phyloP scores from a whole-genome alignment of 2,888 invertebrate species.

The Amiota mariae region DNA sequence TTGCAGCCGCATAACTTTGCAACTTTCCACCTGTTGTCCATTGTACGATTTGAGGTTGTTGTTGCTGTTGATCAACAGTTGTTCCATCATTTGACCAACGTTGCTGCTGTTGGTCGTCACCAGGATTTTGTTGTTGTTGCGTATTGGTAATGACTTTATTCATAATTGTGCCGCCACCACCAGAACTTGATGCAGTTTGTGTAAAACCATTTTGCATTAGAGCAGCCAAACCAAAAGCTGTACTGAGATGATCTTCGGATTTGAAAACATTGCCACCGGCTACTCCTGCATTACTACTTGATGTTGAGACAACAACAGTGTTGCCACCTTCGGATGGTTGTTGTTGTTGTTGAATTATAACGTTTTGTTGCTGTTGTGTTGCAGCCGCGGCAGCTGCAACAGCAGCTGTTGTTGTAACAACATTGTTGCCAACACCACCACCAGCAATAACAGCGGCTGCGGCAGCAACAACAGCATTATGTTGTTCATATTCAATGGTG shows the following conservation, averaged over 20 bases:
- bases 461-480: constrained; percentile 57
- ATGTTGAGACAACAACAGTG: constrained; percentile 63
- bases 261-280: constrained; percentile 75
- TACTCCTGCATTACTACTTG: constrained; percentile 49
- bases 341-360: constrained; percentile 57
- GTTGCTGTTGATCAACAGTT: constrained; percentile 50
- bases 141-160: constrained; percentile 61
- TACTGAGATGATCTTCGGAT: constrained; percentile 82
- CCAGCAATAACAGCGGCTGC: constrained; percentile 44
- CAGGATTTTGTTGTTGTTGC: constrained; percentile 54
- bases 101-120: constrained; percentile 60
- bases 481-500: constrained; percentile 73
- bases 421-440: constrained; percentile 47
- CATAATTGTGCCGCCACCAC: constrained; percentile 75
- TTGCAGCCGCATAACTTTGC: constrained; percentile 77
- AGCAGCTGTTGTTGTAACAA: constrained; percentile 59
- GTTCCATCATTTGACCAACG: constrained; percentile 59
- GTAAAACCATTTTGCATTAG: constrained; percentile 79
- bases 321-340: constrained; percentile 57
- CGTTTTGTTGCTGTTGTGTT: constrained; percentile 54
- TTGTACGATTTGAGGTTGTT: constrained; percentile 69
- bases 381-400: constrained; percentile 54
- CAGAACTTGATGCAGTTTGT: constrained; percentile 71
- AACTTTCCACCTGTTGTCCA: constrained; percentile 83
- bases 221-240: constrained; percentile 83